Evolutionary conservation across 2,888 invertebrate species (phyloP), one percentile per base, ranked within the genome.

Genomic region (Syrista parreyssii): DNA sequence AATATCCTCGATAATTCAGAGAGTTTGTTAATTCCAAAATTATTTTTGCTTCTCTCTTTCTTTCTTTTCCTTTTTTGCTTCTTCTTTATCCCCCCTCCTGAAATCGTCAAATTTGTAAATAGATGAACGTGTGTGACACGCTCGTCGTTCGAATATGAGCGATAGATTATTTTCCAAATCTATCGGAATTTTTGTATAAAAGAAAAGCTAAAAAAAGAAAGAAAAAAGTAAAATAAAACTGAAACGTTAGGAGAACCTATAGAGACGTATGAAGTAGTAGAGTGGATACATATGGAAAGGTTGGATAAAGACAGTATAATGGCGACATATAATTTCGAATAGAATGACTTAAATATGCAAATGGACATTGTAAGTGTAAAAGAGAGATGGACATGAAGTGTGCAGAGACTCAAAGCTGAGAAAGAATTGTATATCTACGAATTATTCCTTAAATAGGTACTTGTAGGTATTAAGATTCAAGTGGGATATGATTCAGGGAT

Each of bases 141-240:
- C 76, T 79, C 79, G 81, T 82, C 80, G 79, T 84, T 76, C 74
- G 82, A 23, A 55, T 2, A 23, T 2, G 55, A 81, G 81, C 82
- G 84, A 84, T 82, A 86, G 84, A 86, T 85, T 85, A 85, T 84
- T 84, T 85, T 84, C 84, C 79, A 83, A 77, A 81, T 83, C 82
- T 86, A 83, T 84, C 84, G 79, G 77, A 80, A 80, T 71, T 82
- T 83, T 82, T 81, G 72, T 82, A 76, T 80, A 80, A 74, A 78
- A 78, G 79, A 79, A 76, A 79, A 32, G 72, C 69, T 75, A 74
- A 75, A 73, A 75, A 79, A 77, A 69, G 74, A 78, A 55, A 34
- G 12, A 36, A 36, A 12, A 55, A 55, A 55, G 55, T 55, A 55
- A 55, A 55, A 23, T 55, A 55, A 55, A 55, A 55, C 55, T 9